Percentiles rank a stretch among this genome's conserved stretches.
Evolutionary conservation across 2,888 invertebrate genomes (phyloP).

Genomic region (Nymphalis polychloros): DNA sequence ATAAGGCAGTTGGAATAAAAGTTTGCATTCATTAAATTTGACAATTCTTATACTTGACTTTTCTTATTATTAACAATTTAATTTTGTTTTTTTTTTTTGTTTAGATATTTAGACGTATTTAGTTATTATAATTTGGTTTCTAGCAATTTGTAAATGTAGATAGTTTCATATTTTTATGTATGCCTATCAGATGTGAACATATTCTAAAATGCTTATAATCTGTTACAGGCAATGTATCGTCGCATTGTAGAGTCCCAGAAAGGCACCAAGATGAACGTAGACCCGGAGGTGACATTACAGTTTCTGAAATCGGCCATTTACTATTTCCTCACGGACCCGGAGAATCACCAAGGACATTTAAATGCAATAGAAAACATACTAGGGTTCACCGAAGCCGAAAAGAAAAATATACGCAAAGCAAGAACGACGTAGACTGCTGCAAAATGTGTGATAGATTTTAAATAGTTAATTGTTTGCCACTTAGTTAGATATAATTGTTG

Average conservation of each 20-base stretch:
- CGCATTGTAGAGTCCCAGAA: conserved; percentile 90
- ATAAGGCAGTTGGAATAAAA: no score
- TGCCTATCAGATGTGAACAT: background rate
- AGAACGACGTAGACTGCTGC: conserved; percentile 73
- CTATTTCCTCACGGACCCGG: conserved; percentile 94
- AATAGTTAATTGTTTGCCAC: conserved; percentile 45
- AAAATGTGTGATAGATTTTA: conserved; percentile 37
- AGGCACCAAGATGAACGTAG: conserved; percentile 86
- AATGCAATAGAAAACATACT: conserved; percentile 95
- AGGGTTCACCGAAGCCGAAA: conserved; percentile 91
- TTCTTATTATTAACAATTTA: no score
- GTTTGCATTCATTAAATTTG: no score
- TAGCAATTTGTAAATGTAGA: conserved; percentile 1
- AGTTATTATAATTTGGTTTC: conserved; percentile 4
- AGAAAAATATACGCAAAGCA: conserved; percentile 89
- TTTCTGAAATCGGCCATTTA: conserved; percentile 96
- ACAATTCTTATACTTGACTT: no score
- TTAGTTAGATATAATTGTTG: conserved; percentile 46
- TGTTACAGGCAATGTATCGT: conserved; percentile 90
- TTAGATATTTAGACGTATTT: background rate
- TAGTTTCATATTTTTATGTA: background rate
- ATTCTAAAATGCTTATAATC: conserved; percentile 29
- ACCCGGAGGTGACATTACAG: conserved; percentile 95
- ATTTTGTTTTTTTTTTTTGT: background rate
- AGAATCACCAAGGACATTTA: conserved; percentile 93